These are phyloP conservation scores for Heliocidaris erythrogramma DNA, from an alignment of 35 echinoderm and acorn worm genomes.

Conservation along the genomic window DNA sequence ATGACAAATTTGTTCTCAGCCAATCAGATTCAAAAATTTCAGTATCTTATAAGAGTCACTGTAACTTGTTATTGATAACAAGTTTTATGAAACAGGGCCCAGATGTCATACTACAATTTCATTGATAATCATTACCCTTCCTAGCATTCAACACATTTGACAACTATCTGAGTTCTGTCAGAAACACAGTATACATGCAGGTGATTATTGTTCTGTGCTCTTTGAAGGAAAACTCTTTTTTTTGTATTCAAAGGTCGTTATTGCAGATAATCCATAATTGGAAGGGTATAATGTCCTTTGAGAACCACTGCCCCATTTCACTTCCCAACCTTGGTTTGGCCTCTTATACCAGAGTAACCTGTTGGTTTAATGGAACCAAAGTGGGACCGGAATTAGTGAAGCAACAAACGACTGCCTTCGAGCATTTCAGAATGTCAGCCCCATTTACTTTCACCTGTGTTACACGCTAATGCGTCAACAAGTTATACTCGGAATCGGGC, in stretches of 20 bases:
- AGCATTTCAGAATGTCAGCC: not conserved
- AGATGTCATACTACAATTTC: too few species aligned
- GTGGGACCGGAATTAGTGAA: not conserved
- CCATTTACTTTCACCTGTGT: not conserved
- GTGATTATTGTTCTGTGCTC: too few species aligned
- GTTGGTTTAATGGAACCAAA: not conserved
- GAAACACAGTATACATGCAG: too few species aligned
- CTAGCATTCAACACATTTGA: too few species aligned
- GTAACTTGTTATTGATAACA: too few species aligned
- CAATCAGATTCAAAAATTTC: too few species aligned
- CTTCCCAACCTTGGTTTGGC: not conserved
- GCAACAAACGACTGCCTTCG: not conserved
- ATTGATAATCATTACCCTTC: too few species aligned
- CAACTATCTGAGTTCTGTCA: too few species aligned
- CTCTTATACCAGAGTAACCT: not conserved
- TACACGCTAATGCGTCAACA: not conserved
- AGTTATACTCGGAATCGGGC: not conserved
- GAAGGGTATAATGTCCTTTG: not conserved
- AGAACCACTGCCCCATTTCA: not conserved
- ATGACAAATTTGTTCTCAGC: too few species aligned
- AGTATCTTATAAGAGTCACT: too few species aligned
- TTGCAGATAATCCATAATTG: not conserved
- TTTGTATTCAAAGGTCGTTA: not conserved
- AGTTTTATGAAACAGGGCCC: too few species aligned
- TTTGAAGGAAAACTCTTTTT: not conserved